These are phyloP conservation scores for Drosophila pullipes DNA, from an alignment of 2,888 invertebrate genomes.

Conservation along the genomic window DNA sequence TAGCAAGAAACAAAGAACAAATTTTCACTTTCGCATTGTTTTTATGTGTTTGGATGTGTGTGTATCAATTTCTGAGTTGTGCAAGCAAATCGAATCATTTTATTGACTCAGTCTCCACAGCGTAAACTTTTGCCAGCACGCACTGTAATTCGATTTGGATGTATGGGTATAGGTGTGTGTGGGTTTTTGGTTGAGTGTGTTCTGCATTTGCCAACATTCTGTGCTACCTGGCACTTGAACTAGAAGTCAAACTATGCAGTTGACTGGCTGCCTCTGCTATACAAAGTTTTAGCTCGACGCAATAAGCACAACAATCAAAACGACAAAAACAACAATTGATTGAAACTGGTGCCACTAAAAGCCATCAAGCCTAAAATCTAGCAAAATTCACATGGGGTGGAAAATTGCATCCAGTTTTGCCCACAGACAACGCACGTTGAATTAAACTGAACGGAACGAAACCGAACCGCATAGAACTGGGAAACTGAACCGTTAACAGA, in stretches of 20 bases:
- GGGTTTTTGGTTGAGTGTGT: constrained; percentile 30
- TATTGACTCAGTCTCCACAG: constrained; percentile 78
- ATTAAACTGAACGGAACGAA: constrained; percentile 17
- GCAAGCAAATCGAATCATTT: constrained; percentile 66
- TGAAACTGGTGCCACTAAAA: constrained; percentile 41
- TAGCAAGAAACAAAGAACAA: constrained; percentile 43
- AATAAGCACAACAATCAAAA: constrained; percentile 36
- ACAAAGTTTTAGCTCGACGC: constrained; percentile 64
- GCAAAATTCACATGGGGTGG: constrained; percentile 38
- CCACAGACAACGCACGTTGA: constrained; percentile 17
- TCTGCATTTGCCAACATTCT: constrained; percentile 63
- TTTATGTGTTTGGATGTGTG: constrained; percentile 21
- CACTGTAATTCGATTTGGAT: constrained; percentile 70
- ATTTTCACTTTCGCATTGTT: constrained; percentile 14
- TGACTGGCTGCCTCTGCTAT: constrained; percentile 58
- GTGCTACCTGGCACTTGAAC: constrained; percentile 55
- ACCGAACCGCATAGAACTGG: constrained; percentile 14
- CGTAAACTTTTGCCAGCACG: constrained; percentile 70
- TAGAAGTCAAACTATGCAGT: constrained; percentile 72
- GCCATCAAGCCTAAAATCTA: constrained; percentile 37
- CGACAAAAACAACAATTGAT: constrained; percentile 37
- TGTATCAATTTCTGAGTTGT: constrained; percentile 71
- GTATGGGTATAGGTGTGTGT: constrained; percentile 16
- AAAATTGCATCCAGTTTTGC: constrained; percentile 65
- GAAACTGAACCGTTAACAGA: constrained; percentile 15